A percentile compares a stretch with the other conserved stretches of the same genome.
These are phyloP conservation scores for Pithys albifrons DNA, from an alignment of 2,113 vertebrate species.

Conservation along the genomic window DNA sequence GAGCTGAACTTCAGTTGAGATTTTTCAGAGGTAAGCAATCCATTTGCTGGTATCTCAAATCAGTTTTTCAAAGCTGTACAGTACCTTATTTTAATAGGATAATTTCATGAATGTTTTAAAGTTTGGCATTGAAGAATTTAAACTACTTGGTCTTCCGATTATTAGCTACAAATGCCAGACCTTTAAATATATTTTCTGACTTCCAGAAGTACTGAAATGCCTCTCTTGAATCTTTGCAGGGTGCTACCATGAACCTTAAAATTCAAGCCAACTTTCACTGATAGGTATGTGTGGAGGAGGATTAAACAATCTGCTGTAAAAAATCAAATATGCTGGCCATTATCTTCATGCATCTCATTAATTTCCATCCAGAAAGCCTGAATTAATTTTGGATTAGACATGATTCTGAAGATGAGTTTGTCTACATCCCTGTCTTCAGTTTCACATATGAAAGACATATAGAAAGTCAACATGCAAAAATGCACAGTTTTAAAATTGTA, in stretches of 20 bases:
- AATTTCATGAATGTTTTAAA: background rate
- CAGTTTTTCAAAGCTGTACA: background rate
- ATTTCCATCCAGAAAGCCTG: background rate
- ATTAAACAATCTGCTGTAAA: background rate
- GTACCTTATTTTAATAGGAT: background rate
- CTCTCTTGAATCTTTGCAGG: background rate
- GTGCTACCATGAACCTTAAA: background rate
- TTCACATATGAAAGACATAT: too few species aligned
- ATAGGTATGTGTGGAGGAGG: background rate
- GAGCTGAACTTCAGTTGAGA: background rate
- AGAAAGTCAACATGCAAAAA: background rate
- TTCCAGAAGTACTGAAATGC: background rate
- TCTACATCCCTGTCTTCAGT: background rate
- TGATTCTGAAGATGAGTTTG: background rate
- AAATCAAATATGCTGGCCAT: background rate
- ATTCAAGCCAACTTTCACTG: background rate
- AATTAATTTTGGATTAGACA: background rate
- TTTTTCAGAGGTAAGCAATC: background rate
- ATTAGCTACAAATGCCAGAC: background rate
- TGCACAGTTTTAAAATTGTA: background rate
- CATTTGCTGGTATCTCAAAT: background rate
- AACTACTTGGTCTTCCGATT: background rate
- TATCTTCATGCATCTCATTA: background rate
- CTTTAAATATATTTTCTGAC: background rate
- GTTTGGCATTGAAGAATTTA: background rate